Percentiles rank a stretch among this genome's conserved stretches.
phyloP scores from a whole-genome alignment of 2,113 vertebrate genomes.

The Australoheros scitulus region DNA sequence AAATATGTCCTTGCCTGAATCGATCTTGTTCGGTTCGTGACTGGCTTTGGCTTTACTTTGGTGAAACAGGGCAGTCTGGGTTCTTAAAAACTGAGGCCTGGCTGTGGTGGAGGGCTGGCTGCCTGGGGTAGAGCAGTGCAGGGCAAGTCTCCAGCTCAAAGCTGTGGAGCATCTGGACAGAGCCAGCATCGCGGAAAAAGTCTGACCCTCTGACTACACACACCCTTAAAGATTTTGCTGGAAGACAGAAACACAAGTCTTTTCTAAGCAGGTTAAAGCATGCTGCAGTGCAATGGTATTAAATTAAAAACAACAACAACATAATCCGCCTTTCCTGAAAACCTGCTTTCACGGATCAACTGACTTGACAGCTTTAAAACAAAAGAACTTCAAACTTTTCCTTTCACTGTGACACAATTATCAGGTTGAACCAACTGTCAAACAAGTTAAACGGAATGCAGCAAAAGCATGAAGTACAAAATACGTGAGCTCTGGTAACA shows the following conservation, averaged over 20 bases:
- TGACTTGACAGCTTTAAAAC: background rate
- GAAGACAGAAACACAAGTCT: constrained; percentile 57
- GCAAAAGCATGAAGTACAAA: background rate
- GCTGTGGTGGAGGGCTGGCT: constrained; percentile 42
- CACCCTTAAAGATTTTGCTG: constrained; percentile 52
- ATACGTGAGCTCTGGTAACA: background rate
- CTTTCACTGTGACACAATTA: background rate
- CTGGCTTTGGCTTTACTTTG: constrained; percentile 61
- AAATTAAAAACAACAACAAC: background rate
- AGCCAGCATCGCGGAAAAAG: constrained; percentile 50
- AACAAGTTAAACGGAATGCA: background rate
- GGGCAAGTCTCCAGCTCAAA: constrained; percentile 50
- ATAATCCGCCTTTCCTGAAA: background rate
- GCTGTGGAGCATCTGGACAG: constrained; percentile 48
- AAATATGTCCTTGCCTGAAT: constrained; percentile 68
- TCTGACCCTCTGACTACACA: constrained; percentile 54
- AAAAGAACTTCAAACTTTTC: background rate
- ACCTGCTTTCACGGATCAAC: background rate
- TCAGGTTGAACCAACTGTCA: background rate
- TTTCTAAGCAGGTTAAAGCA: constrained; percentile 13
- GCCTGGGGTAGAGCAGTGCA: constrained; percentile 22
- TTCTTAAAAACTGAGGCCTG: constrained; percentile 29
- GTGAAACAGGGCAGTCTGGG: constrained; percentile 62
- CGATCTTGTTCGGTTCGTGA: constrained; percentile 60
- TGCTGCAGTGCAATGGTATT: background rate